Conservation (phyloP, 2,888 invertebrate species). For the Cerastis leucographa region DNA sequence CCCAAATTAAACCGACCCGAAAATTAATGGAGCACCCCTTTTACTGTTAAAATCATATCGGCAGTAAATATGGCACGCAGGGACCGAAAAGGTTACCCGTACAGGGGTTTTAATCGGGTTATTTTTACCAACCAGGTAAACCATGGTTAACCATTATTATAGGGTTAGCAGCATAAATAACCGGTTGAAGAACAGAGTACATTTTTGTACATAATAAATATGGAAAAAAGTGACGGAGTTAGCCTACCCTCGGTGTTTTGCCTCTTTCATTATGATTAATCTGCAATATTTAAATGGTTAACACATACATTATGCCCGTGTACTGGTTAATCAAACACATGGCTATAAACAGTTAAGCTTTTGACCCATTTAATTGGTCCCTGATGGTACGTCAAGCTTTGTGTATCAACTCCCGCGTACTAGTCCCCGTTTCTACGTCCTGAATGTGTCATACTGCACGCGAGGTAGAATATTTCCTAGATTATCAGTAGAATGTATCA, state of each 20-base stretch:
- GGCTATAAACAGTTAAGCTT: background rate
- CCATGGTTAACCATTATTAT: background rate
- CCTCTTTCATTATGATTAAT: background rate
- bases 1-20: background rate
- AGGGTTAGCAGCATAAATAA: background rate
- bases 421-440: no score
- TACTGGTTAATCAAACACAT: background rate
- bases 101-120: background rate
- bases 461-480: slow-evolving; percentile 29
- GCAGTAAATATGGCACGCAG: background rate
- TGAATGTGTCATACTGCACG: background rate
- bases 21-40: background rate
- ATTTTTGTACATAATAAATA: background rate
- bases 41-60: background rate
- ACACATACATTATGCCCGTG: background rate
- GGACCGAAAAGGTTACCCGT: background rate
- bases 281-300: background rate
- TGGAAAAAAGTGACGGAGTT: background rate
- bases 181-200: background rate
- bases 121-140: no score
- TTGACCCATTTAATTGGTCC: background rate
- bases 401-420: background rate
- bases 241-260: background rate
- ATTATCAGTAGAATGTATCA: slow-evolving; percentile 25
- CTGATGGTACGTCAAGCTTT: background rate